Base-by-base conservation (phyloP, 2,888 invertebrate species). In the Watsonalla cultraria region DNA sequence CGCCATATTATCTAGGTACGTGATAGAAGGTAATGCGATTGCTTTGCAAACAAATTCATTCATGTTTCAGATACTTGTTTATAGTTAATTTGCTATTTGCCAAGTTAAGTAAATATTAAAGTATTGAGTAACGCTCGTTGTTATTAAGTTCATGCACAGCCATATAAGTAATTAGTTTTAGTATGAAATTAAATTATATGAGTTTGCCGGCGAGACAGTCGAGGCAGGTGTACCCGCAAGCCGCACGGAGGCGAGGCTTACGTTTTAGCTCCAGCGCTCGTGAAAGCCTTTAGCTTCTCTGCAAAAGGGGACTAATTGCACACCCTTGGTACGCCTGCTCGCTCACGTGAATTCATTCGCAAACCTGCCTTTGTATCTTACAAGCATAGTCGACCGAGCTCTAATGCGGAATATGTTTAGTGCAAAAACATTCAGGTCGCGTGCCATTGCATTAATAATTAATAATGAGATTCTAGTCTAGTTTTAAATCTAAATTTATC, bases 271-370 rank as follows among this genome's bases (percentile, higher is more conserved):
- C 64, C 56, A 61, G 59, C 70, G 62, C 64, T 62, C 65, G 66
- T 73, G 70, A 76, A 80, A 74, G 73, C 73, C 76, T 74, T 72
- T 74, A 64, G 66, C 66, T 64, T 68, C 70, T 72, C 71, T 70
- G 72, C 69, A 70, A 70, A 75, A 80, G 79, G 77, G 76, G 76
- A 78, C 80, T 86, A 84, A 86, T 85, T 85, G 82, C 84, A 74
- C 74, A 73, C 74, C 76, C 80, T 77, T 72, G 70, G 70, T 72
- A 69, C 77, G 73, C 79, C 73, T 80, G 81, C 79, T 72, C 74
- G 76, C 71, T 78, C 78, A 76, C 65, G 78, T 80, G 82, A 76
- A 79, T 76, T 72, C 74, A 70, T 71, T 70, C 70, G 71, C 72
- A 72, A 72, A 62, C 66, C 61, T 63, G 62, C 61, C 54, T 56